A percentile compares a stretch with the other conserved stretches of the same genome.
Conservation (phyloP, 2,113 vertebrate genomes). For the Gnathonemus echidnorhynchus region DNA sequence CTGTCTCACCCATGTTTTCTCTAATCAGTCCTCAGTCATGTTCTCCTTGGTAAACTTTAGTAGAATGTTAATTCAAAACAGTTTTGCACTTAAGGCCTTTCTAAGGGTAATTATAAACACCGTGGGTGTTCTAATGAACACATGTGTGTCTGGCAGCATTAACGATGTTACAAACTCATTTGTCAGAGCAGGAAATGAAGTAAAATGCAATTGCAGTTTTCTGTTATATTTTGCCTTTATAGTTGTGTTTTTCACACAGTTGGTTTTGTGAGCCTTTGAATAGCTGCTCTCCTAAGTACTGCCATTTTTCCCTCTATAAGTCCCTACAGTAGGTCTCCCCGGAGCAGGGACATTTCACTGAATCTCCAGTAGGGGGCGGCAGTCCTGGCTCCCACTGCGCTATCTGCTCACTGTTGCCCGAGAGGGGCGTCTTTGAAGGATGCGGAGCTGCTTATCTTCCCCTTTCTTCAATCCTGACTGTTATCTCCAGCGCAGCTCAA, state of each 20-base stretch:
- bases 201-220: background rate
- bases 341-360: background rate
- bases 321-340: background rate
- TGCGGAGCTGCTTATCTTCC: constrained; percentile 28
- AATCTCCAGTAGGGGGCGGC: background rate
- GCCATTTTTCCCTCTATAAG: background rate
- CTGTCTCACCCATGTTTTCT: background rate
- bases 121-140: background rate
- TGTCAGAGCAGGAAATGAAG: background rate
- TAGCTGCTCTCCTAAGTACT: background rate
- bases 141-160: background rate
- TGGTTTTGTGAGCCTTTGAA: background rate
- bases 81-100: background rate
- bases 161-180: background rate
- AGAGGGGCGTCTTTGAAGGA: constrained; percentile 35
- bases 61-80: background rate
- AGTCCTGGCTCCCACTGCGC: background rate
- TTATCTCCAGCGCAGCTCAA: constrained; percentile 31
- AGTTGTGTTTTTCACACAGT: background rate
- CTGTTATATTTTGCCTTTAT: background rate
- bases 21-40: background rate
- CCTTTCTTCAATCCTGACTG: constrained; percentile 29
- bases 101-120: background rate
- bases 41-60: background rate
- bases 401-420: background rate